Conservation (phyloP, 2,888 invertebrate genomes). For the Octodonta nipae region DNA sequence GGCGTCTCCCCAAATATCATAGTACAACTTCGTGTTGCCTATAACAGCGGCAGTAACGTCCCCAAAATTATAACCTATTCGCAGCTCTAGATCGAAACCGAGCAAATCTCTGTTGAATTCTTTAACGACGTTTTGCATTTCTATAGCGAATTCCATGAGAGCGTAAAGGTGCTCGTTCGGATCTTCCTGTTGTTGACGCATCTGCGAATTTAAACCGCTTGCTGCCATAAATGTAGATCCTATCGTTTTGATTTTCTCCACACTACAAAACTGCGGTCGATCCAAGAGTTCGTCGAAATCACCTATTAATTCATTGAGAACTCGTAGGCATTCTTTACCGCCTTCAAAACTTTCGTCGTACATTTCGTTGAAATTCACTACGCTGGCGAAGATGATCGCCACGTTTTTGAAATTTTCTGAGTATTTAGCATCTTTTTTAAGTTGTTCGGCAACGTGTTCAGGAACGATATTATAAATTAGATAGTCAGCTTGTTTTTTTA, state of each 20-base stretch:
- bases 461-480: constrained; percentile 93
- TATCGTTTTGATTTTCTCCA: constrained; percentile 96
- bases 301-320: constrained; percentile 87
- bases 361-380: constrained; percentile 94
- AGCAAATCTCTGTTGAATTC: constrained; percentile 81
- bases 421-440: constrained; percentile 86
- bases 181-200: constrained; percentile 53
- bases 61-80: constrained; percentile 84
- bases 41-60: constrained; percentile 95
- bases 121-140: constrained; percentile 75
- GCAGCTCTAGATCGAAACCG: constrained; percentile 74
- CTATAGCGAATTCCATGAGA: constrained; percentile 84
- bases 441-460: constrained; percentile 82
- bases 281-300: constrained; percentile 90
- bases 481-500: constrained; percentile 94
- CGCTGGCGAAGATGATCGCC: constrained; percentile 89
- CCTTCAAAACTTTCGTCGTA: constrained; percentile 94
- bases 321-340: constrained; percentile 85
- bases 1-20: constrained; percentile 97
- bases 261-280: constrained; percentile 65
- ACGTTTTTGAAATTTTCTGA: constrained; percentile 87
- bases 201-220: constrained; percentile 76
- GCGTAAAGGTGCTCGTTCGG: constrained; percentile 67
- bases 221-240: constrained; percentile 97
- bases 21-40: constrained; percentile 88